Evolutionary conservation across 2,797 vertebrate species (phyloP).

Genomic region (Rhodeus uyekii): DNA sequence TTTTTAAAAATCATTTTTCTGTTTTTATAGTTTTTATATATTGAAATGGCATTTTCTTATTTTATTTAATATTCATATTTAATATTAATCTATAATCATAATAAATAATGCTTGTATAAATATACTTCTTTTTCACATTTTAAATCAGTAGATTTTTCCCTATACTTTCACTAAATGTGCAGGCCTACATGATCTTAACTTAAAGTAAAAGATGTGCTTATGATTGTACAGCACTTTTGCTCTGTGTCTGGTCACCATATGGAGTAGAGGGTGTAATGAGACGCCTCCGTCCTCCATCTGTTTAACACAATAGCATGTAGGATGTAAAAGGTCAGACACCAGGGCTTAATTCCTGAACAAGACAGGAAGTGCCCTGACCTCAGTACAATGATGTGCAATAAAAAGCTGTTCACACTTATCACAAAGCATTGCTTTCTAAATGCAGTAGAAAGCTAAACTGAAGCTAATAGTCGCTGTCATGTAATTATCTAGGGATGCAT

Average conservation of each 20-base stretch:
- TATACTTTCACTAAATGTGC: not conserved
- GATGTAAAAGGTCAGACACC: constrained; percentile 34
- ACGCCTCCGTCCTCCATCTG: constrained; percentile 46
- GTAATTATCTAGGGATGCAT: too few species aligned
- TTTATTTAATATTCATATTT: too few species aligned
- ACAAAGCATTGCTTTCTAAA: not conserved
- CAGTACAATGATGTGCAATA: constrained; percentile 1
- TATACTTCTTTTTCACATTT: not conserved
- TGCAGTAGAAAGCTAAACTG: not conserved
- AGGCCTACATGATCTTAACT: not conserved
- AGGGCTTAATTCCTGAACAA: constrained; percentile 16
- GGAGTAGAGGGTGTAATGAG: constrained; percentile 26
- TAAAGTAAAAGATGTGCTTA: not conserved
- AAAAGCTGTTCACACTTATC: constrained; percentile 10
- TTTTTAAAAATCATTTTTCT: too few species aligned
- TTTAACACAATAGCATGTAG: constrained; percentile 27
- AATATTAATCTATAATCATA: not conserved
- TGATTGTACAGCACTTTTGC: constrained; percentile 13
- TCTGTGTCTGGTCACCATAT: constrained; percentile 44
- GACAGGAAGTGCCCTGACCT: constrained; percentile 15
- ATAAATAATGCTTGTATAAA: not conserved
- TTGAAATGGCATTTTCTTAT: too few species aligned
- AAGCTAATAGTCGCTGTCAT: not conserved
- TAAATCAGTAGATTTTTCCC: not conserved
- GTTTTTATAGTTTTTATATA: too few species aligned